A percentile compares a stretch with the other conserved stretches of the same genome.
These are phyloP conservation scores for Adelphocoris suturalis DNA, from an alignment of 2,888 invertebrate genomes.

Conservation along the genomic window DNA sequence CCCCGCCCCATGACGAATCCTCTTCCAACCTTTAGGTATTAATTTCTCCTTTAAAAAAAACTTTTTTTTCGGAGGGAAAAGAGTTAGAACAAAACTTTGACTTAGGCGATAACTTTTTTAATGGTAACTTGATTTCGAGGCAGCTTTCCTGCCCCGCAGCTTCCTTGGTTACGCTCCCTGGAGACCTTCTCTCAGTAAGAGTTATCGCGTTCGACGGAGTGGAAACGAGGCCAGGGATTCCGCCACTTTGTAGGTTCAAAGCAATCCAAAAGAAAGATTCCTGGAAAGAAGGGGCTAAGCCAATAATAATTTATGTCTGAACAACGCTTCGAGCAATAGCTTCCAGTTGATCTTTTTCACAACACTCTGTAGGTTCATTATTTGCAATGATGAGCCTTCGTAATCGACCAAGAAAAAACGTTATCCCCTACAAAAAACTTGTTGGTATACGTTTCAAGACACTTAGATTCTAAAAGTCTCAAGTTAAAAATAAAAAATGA, in stretches of 20 bases:
- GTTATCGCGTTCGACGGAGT: background rate
- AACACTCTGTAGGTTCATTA: no score
- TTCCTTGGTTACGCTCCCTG: background rate
- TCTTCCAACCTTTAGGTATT: constrained; percentile 10
- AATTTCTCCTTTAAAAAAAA: background rate
- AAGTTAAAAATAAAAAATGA: no score
- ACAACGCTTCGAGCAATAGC: background rate
- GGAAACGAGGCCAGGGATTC: background rate
- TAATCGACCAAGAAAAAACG: no score
- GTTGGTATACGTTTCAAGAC: no score
- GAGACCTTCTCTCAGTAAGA: background rate
- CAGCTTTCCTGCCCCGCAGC: background rate
- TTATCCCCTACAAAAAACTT: no score
- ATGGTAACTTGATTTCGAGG: constrained; percentile 16
- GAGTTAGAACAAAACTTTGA: constrained; percentile 15
- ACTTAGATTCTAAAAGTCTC: no score
- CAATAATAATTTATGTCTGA: background rate
- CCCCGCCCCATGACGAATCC: background rate
- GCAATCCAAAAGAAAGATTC: background rate
- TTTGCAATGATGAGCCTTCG: no score
- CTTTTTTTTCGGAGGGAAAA: background rate
- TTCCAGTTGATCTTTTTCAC: background rate
- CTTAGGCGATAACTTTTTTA: constrained; percentile 19
- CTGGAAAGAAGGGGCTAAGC: background rate
- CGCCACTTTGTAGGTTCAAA: constrained; percentile 7